phyloP scores from a whole-genome alignment of 2,797 vertebrate genomes.

The Myotis planiceps region DNA sequence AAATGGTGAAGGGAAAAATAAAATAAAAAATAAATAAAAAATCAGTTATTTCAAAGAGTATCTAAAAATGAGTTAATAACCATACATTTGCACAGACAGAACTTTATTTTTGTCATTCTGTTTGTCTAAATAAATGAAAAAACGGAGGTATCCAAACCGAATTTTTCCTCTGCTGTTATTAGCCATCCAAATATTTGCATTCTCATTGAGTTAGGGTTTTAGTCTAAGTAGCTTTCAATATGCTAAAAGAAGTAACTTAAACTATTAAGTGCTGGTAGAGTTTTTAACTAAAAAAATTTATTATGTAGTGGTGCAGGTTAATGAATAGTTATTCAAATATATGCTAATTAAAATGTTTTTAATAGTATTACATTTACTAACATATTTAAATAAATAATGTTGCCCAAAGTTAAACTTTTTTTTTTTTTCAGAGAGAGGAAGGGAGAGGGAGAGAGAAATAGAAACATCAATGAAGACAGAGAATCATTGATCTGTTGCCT shows the following conservation, averaged over 20 bases:
- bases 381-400: not conserved
- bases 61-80: not conserved
- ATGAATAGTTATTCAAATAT: not conserved
- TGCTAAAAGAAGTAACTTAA: constrained; percentile 36
- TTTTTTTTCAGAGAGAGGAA: not conserved
- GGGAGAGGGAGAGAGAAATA: too few species aligned
- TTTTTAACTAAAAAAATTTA: not conserved
- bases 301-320: not conserved
- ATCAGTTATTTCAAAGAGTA: not conserved
- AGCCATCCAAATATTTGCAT: constrained; percentile 64
- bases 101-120: constrained; percentile 36
- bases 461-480: too few species aligned
- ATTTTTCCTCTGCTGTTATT: constrained; percentile 56
- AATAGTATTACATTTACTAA: not conserved
- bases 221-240: constrained; percentile 36
- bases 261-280: not conserved
- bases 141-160: not conserved
- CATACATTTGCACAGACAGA: not conserved
- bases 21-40: not conserved
- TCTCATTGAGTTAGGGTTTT: constrained; percentile 32
- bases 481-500: too few species aligned
- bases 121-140: constrained; percentile 51
- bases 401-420: not conserved
- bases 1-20: not conserved
- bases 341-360: not conserved